These are phyloP conservation scores for Sterrhoptilus dennistouni DNA, from an alignment of 2,113 vertebrate genomes.

Conservation along the genomic window DNA sequence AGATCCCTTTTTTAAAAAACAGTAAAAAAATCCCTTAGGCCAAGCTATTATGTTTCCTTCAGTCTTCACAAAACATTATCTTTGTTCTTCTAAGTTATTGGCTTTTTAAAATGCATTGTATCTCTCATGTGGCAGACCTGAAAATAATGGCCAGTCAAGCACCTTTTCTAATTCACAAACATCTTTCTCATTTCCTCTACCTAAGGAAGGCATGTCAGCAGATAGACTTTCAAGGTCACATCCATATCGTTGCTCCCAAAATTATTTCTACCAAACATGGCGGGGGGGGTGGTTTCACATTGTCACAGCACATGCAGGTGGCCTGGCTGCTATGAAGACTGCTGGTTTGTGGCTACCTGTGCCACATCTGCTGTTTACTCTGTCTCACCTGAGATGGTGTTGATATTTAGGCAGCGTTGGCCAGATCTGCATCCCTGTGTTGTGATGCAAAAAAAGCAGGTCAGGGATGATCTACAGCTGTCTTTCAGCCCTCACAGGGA, in stretches of 20 bases:
- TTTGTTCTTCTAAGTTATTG: background rate
- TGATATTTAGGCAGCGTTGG: background rate
- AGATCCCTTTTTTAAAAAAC: background rate
- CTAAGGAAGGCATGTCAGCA: background rate
- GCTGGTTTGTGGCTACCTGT: background rate
- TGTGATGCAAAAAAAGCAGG: background rate
- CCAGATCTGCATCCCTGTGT: background rate
- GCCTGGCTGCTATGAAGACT: background rate
- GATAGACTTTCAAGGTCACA: background rate
- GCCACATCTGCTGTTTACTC: background rate
- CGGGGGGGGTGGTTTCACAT: accelerated
- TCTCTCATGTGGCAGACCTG: background rate
- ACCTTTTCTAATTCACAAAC: background rate
- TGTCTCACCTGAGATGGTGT: background rate
- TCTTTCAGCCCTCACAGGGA: background rate
- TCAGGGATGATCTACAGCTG: background rate
- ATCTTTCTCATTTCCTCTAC: background rate
- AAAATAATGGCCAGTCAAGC: background rate
- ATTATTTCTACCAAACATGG: background rate
- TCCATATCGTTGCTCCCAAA: background rate
- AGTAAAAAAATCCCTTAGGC: background rate
- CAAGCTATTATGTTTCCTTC: background rate
- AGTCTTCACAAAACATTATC: background rate
- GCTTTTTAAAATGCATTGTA: background rate
- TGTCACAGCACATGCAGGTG: background rate